Base-by-base conservation (phyloP, 2,888 invertebrate species). In the Nomada ferruginata region DNA sequence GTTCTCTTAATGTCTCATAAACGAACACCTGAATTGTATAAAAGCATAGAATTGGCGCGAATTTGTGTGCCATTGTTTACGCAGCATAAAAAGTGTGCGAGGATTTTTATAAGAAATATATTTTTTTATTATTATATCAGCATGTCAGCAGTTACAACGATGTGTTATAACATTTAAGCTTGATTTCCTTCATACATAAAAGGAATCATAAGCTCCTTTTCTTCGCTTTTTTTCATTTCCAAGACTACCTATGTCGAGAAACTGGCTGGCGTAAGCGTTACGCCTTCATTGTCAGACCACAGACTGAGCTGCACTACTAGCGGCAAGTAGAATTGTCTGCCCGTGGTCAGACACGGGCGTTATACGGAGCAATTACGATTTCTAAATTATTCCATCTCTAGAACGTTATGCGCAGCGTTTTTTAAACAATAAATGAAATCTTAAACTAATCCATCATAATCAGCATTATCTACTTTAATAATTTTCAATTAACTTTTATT, bases 201-300 rank as follows among this genome's bases (percentile, higher is more conserved):
- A 23, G 47, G 36, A 55, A 26, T 52, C 55, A 55, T 50, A 29
- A 53, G 26, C 61, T 42, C 52, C 70, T 64, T 74, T 76, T 53
- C 72, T 65, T 57, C 66, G 53, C 44, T 55, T 79, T 76, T 74
- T 69, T 76, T 63, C 76, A 76, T 82, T 82, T 82, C 71, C 29
- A 74, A 69, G 83, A 87, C 79, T 76, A 74, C 76, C 84, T 29
- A 76, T 80, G 82, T 75, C 59, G 53, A 59, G 76, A 76, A 85
- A 87, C 76, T 55, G 78, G 88, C 87, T 84, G 79, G 79, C 84
- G 87, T 86, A 84, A 87, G 87, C 88, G 85, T 82, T 81, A 82
- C 82, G 82, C 75, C 64, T 65, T 86, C 77, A 88, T 86, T 86
- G 87, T 73, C 86, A 26, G 84, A 76, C 70, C 86, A 60, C 70